Base-by-base conservation (phyloP, 2,113 vertebrate genomes). In the Eulacestoma nigropectus region DNA sequence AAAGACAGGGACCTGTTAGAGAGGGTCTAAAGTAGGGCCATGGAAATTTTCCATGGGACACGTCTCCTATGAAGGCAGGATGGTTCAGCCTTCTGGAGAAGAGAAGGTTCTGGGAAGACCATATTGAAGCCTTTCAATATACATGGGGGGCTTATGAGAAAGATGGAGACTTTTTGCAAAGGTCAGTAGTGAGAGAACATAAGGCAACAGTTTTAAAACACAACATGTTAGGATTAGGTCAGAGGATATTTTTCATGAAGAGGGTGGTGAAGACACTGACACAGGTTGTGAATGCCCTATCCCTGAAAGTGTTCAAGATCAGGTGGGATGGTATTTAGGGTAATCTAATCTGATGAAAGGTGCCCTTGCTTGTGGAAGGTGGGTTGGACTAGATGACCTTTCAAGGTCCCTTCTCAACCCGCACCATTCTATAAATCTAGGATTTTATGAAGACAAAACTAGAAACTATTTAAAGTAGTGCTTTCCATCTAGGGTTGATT, bases 311-410 rank as follows among this genome's bases (percentile, higher is more conserved):
- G 16, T 53, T 37, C 67, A 63, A 22, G 21, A 9, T 27, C 5
- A 10, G 3, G 9, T 32, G 50, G 30, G 16, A 47, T n/a, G 6
- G 5, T 10, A 2, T 42, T 77, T 57, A 63, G 13, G 33, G 10
- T 27, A 52, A 46, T 7, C 19, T 46, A n/a, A 30, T 30, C 6
- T 42, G 47, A 53, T 37, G 22, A 35, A 52, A 74, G 16, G 16
- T 42, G 4, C 1, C 9, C 17, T 21, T 78, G 26, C 6, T 39
- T 1, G 7, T 41, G 4, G 5, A 35, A 27, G 8, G 1, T 21
- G 10, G 10, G 2, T 62, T 41, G 19, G 8, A 57, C 4, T 33
- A 57, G 18, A 62, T 16, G 13, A 63, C 11, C 7, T 87, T 65
- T 52, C 10, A 56, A 63, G 6, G 13, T 41, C 6, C 11, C 9